These are phyloP conservation scores for Micronisus gabar DNA, from an alignment of 2,113 vertebrate species.

Conservation along the genomic window DNA sequence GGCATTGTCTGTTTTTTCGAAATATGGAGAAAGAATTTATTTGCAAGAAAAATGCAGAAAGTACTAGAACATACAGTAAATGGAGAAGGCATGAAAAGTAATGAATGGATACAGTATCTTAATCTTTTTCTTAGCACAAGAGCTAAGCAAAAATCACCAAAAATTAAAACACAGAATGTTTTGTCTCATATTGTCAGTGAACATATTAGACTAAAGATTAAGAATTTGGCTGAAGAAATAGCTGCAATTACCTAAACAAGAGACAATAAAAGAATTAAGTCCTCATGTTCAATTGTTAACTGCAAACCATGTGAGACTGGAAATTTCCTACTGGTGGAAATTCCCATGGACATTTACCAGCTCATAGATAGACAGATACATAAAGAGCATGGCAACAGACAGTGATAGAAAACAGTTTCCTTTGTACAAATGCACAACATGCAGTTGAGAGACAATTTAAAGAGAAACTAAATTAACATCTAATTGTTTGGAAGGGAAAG, in stretches of 20 bases:
- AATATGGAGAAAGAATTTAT: not conserved
- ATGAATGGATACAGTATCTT: not conserved
- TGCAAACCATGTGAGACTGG: fast-evolving
- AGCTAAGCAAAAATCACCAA: not conserved
- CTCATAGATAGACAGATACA: not conserved
- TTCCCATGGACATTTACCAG: not conserved
- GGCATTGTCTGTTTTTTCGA: not conserved
- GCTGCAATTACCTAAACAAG: not conserved
- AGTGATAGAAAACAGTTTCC: not conserved
- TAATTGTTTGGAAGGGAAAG: not conserved
- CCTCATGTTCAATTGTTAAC: not conserved
- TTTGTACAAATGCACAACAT: not conserved
- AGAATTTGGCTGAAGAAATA: not conserved
- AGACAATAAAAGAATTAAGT: not conserved
- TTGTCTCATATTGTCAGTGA: not conserved
- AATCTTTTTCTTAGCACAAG: not conserved
- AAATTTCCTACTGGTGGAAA: not conserved
- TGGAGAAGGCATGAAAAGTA: not conserved
- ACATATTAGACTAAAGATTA: not conserved
- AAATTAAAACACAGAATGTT: not conserved
- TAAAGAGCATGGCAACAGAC: not conserved
- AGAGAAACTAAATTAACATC: not conserved
- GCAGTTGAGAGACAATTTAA: not conserved
- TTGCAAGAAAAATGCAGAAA: not conserved
- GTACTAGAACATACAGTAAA: not conserved